Evolutionary conservation across 2,797 vertebrate species (phyloP).

Genomic region (Propithecus deckenii): DNA sequence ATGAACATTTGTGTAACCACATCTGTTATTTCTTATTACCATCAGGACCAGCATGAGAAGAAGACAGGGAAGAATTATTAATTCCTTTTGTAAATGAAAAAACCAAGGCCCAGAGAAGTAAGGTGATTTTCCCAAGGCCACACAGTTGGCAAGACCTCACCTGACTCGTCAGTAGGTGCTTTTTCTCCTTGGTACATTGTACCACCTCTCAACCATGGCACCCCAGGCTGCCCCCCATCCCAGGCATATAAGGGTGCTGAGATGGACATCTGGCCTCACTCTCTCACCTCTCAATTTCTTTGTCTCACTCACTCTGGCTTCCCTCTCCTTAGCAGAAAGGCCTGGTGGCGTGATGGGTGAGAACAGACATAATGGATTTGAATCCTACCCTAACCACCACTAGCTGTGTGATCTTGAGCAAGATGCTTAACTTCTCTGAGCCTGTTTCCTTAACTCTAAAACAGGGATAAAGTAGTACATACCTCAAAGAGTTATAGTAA

Average conservation of each 20-base stretch:
- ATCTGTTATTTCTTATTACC: background rate
- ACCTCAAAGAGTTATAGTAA: background rate
- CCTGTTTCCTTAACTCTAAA: background rate
- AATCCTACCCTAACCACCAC: background rate
- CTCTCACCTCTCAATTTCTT: background rate
- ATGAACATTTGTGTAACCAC: background rate
- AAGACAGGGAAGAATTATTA: background rate
- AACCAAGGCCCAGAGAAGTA: background rate
- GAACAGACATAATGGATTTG: background rate
- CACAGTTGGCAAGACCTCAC: background rate
- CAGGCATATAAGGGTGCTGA: background rate
- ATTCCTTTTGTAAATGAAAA: background rate
- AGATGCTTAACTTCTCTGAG: background rate
- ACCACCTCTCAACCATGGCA: background rate
- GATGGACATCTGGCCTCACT: background rate
- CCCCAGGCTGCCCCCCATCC: background rate
- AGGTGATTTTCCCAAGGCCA: background rate
- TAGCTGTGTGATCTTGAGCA: background rate
- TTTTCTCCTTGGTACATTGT: background rate
- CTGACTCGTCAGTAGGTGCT: background rate
- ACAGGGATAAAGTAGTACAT: background rate
- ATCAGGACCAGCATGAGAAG: background rate
- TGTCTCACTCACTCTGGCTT: background rate
- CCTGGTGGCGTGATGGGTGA: background rate
- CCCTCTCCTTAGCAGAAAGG: background rate